Evolutionary conservation across 2,888 invertebrate genomes (phyloP).

Genomic region (Athetis lepigone): DNA sequence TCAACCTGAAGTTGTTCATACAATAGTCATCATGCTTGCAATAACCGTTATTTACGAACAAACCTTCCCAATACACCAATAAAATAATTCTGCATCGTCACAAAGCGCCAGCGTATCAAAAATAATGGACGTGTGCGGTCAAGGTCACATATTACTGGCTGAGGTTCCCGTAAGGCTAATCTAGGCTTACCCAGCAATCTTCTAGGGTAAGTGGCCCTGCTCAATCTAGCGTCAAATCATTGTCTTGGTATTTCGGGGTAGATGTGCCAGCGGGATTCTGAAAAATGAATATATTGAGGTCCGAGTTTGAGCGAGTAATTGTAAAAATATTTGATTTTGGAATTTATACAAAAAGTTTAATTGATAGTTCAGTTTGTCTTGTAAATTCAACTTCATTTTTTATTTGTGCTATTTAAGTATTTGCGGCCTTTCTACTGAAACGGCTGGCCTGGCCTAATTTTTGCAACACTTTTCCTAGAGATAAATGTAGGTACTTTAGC

Average conservation of each 20-base stretch:
- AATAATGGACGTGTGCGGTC: constrained; percentile 32
- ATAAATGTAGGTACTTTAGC: too few relatives aligned
- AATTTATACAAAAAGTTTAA: too few relatives aligned
- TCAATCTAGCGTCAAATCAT: constrained; percentile 63
- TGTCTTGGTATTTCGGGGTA: constrained; percentile 48
- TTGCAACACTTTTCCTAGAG: too few relatives aligned
- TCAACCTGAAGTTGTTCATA: too few relatives aligned
- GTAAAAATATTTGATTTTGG: too few relatives aligned
- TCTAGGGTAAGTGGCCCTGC: constrained; percentile 50
- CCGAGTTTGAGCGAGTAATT: background rate
- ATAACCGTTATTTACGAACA: too few relatives aligned
- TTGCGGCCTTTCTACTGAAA: too few relatives aligned
- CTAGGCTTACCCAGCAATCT: constrained; percentile 57
- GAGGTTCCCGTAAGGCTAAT: constrained; percentile 30
- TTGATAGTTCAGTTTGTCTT: too few relatives aligned
- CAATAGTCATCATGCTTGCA: too few relatives aligned
- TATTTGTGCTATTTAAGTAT: too few relatives aligned
- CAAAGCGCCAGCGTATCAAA: constrained; percentile 5
- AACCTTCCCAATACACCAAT: background rate
- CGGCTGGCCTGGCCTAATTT: too few relatives aligned
- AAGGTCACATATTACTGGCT: constrained; percentile 34
- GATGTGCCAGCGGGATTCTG: constrained; percentile 30
- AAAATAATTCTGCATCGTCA: background rate
- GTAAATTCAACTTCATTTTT: too few relatives aligned
- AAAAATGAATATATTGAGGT: background rate